A percentile compares a stretch with the other conserved stretches of the same genome.
These are phyloP conservation scores for Cephalotes varians DNA, from an alignment of 2,888 invertebrate genomes.

Conservation along the genomic window DNA sequence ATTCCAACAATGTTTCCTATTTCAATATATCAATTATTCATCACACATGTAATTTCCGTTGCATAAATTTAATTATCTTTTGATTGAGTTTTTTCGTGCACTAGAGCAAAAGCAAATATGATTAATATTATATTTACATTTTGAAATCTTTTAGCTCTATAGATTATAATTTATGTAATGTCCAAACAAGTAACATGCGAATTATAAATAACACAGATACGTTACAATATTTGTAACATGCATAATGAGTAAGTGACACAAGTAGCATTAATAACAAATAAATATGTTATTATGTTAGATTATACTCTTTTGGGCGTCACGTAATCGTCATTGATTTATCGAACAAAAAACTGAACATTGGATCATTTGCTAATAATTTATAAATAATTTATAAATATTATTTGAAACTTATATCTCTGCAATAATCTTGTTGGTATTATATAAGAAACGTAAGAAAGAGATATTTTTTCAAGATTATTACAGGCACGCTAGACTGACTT, in stretches of 20 bases:
- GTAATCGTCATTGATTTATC: conserved; percentile 20
- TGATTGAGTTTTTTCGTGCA: conserved; percentile 13
- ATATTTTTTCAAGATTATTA: neutral
- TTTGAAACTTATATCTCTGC: neutral
- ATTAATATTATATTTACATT: neutral
- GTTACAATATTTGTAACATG: neutral
- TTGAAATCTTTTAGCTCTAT: neutral
- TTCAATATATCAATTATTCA: conserved; percentile 55
- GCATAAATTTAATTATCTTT: neutral
- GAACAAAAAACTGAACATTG: neutral
- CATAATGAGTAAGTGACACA: neutral
- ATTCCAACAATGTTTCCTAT: neutral
- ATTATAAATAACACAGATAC: neutral
- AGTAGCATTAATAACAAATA: conserved; percentile 9
- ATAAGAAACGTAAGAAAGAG: neutral
- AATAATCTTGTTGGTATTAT: neutral
- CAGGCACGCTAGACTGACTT: neutral
- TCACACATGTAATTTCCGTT: neutral
- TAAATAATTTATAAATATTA: neutral
- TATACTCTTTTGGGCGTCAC: neutral
- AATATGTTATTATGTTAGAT: conserved; percentile 28
- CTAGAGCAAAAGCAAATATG: neutral
- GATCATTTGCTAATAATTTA: neutral
- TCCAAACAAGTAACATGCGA: conserved; percentile 1
- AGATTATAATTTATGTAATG: neutral